phyloP scores from a whole-genome alignment of 1,140 invertebrate species.

The Matsumurasca onukii region DNA sequence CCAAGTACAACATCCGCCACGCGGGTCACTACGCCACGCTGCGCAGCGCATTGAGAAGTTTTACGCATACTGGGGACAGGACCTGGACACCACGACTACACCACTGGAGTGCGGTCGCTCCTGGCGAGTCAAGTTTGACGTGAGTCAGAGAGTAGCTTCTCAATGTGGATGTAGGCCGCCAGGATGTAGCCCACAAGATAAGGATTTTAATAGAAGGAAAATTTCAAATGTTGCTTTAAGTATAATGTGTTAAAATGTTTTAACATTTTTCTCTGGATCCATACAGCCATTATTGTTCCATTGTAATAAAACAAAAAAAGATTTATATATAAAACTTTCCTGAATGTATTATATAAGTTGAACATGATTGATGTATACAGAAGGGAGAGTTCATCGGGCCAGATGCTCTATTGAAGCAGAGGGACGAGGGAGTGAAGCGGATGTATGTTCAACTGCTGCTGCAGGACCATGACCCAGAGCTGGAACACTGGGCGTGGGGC shows the following conservation, averaged over 20 bases:
- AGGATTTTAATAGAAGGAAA: not conserved
- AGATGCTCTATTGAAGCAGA: constrained; percentile 83
- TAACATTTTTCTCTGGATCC: not conserved
- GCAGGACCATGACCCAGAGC: constrained; percentile 89
- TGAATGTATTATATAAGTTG: no score
- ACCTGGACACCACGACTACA: constrained; percentile 93
- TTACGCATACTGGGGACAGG: constrained; percentile 97
- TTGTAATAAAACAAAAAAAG: no score
- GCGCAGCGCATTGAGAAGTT: constrained; percentile 95
- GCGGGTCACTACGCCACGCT: constrained; percentile 91
- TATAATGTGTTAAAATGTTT: not conserved
- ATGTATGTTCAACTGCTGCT: constrained; percentile 92
- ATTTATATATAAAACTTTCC: no score
- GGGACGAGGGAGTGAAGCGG: constrained; percentile 80
- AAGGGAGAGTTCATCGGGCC: constrained; percentile 91
- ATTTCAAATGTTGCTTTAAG: not conserved
- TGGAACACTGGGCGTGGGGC: constrained; percentile 94
- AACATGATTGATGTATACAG: constrained; percentile 56
- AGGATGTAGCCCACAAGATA: not conserved
- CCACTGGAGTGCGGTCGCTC: constrained; percentile 93
- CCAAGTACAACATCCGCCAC: constrained; percentile 88
- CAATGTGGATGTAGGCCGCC: not conserved
- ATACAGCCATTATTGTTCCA: no score
- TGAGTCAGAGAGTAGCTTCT: constrained; percentile 51
- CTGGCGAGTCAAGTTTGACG: constrained; percentile 96